A percentile compares a stretch with the other conserved stretches of the same genome.
Conservation (phyloP, 2,113 vertebrate genomes). For the Callopanchax toddi region DNA sequence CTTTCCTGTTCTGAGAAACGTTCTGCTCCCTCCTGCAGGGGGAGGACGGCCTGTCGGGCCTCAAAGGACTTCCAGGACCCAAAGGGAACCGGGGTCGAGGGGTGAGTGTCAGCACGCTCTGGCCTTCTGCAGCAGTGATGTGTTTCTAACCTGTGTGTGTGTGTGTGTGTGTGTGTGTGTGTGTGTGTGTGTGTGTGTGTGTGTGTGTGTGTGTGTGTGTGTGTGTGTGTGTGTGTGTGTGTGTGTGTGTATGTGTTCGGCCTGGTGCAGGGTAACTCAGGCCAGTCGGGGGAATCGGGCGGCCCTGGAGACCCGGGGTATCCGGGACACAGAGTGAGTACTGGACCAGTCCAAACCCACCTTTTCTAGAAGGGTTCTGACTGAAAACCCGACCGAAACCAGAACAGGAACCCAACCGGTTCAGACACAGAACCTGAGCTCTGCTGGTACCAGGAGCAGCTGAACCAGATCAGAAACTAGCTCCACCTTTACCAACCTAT, state of each 20-base stretch:
- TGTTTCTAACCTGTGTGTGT: not conserved
- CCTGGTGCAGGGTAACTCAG: constrained; percentile 80
- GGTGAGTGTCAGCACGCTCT: constrained; percentile 64
- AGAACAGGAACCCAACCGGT: too few relatives aligned
- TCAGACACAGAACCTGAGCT: too few relatives aligned
- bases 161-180: not conserved
- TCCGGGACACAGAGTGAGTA: constrained; percentile 81
- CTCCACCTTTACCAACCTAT: too few relatives aligned
- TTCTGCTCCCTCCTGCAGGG: constrained; percentile 75
- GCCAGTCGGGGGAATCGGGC: constrained; percentile 76
- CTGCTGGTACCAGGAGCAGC: too few relatives aligned
- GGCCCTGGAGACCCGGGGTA: constrained; percentile 78
- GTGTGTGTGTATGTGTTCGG: not conserved
- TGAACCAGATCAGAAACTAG: too few relatives aligned
- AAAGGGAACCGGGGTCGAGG: constrained; percentile 85
- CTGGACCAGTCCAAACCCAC: not conserved
- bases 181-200: not conserved
- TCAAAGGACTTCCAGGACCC: constrained; percentile 75
- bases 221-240: not conserved
- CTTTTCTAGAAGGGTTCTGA: too few relatives aligned
- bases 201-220: not conserved
- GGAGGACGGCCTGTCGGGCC: constrained; percentile 79
- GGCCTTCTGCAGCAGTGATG: too few relatives aligned
- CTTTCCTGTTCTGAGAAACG: too few relatives aligned
- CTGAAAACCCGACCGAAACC: too few relatives aligned